Evolutionary conservation across 2,888 invertebrate species (phyloP).

Genomic region (Apocheima hispidaria): DNA sequence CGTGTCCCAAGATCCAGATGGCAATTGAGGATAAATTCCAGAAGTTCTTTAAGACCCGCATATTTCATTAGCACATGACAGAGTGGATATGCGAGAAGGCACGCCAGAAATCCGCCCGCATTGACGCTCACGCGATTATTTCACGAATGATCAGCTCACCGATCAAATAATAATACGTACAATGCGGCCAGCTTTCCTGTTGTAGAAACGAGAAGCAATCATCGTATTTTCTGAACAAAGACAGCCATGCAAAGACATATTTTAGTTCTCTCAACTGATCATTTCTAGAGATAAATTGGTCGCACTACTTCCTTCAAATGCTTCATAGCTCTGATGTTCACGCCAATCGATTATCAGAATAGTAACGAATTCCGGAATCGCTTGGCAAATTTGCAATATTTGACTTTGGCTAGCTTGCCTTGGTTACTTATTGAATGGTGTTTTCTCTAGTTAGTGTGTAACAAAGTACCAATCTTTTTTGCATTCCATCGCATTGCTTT

Average conservation of each 20-base stretch:
- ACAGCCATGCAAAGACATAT: background rate
- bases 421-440: no score
- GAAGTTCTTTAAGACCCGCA: constrained; percentile 8
- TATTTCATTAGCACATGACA: constrained; percentile 9
- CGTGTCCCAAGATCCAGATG: background rate
- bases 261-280: background rate
- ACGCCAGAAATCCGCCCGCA: constrained; percentile 12
- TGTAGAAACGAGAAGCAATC: background rate
- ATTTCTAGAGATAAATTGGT: background rate
- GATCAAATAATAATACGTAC: background rate
- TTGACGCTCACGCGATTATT: constrained; percentile 9
- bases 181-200: background rate
- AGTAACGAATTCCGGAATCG: no score
- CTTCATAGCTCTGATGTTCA: no score
- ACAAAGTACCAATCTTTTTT: no score
- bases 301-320: no score
- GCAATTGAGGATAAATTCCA: constrained; percentile 10
- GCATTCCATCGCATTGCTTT: no score
- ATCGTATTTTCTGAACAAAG: background rate
- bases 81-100: constrained; percentile 13
- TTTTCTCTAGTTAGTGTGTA: no score
- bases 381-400: no score
- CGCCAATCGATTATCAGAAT: no score
- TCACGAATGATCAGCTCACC: constrained; percentile 6
- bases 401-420: no score